A percentile compares a stretch with the other conserved stretches of the same genome.
These are phyloP conservation scores for Calliscelio sp. DNA, from an alignment of 2,888 invertebrate genomes.

Conservation along the genomic window DNA sequence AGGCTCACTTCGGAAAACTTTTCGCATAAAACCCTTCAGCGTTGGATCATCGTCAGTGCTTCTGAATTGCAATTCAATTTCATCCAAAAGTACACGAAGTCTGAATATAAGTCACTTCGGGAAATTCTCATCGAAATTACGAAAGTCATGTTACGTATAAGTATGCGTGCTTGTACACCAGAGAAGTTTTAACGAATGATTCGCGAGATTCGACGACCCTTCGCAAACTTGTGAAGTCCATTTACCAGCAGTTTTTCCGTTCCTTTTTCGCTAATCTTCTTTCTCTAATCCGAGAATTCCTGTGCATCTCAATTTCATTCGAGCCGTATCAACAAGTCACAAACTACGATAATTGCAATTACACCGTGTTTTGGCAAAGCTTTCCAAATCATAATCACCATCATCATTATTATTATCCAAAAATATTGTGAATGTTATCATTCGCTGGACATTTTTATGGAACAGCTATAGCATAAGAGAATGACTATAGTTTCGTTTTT, in stretches of 20 bases:
- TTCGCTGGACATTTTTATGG: too few relatives aligned
- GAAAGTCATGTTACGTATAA: constrained; percentile 52
- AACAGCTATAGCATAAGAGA: too few relatives aligned
- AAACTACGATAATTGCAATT: constrained; percentile 23
- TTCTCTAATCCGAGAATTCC: constrained; percentile 35
- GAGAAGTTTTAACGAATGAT: constrained; percentile 59
- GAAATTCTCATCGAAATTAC: constrained; percentile 67
- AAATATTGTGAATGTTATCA: not conserved
- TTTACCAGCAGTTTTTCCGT: constrained; percentile 40
- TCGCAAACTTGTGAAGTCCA: constrained; percentile 51
- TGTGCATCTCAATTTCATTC: constrained; percentile 10
- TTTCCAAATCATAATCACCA: not conserved
- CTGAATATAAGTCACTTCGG: constrained; percentile 57
- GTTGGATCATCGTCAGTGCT: constrained; percentile 63
- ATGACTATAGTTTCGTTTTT: too few relatives aligned
- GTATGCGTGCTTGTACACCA: constrained; percentile 50
- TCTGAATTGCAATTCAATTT: constrained; percentile 74
- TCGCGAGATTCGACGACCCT: constrained; percentile 51
- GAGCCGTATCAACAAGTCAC: constrained; percentile 18
- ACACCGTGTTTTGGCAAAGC: not conserved
- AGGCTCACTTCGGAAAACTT: constrained; percentile 62
- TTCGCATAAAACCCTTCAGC: constrained; percentile 67
- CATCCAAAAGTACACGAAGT: constrained; percentile 66
- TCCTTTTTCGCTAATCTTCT: constrained; percentile 14
- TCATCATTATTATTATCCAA: not conserved